Evolutionary conservation across 1,140 invertebrate genomes (phyloP), one percentile per base, ranked within the genome.

Genomic region (Ceratina japonica): DNA sequence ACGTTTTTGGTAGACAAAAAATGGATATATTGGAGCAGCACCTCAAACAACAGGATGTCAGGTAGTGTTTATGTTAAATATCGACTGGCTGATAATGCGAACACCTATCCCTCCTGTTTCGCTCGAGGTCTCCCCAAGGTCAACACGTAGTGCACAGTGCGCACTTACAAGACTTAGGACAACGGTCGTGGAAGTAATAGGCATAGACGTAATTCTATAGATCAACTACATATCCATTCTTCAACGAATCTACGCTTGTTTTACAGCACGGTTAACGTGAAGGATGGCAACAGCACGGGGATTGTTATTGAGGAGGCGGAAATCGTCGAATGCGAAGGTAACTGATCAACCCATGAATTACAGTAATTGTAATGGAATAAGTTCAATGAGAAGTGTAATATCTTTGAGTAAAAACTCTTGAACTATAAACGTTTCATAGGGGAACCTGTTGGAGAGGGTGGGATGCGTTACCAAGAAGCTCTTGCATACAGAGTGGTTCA

Each of bases 1-100:
- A 93, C 91, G 81, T 88, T 91, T 90, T 87, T 83, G 76, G 75
- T 81, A 81, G 86, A 87, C 88, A 88, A 87, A 88, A 86, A 87
- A 93, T 93, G 92, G 92, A 93, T 85, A 92, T 93, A 84, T 88
- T 93, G 88, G 92, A 92, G 81, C 90, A 92, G 59, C 91, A 92
- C 69, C 91, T 92, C 62, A 91, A 93, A n/a, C 89, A 87, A 44
- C 91, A 92, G 76, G 91, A 92, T 79, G 87, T 90, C 75, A 91
- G 91, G 92, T 93, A 91, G 81, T 64, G 71, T 85, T 88, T 72
- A 73, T 58, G 70, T 80, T 80, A 82, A 82, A 70, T 74, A 81
- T 84, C 82, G 68, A 70, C 75, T 61, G 63, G 61, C 70, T 69
- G 51, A 78, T 80, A 80, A 68, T 71, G 65, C 74, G 63, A 76